A percentile compares a stretch with the other conserved stretches of the same genome.
Conservation (phyloP, 2,113 vertebrate genomes). For the Rattus rattus region DNA sequence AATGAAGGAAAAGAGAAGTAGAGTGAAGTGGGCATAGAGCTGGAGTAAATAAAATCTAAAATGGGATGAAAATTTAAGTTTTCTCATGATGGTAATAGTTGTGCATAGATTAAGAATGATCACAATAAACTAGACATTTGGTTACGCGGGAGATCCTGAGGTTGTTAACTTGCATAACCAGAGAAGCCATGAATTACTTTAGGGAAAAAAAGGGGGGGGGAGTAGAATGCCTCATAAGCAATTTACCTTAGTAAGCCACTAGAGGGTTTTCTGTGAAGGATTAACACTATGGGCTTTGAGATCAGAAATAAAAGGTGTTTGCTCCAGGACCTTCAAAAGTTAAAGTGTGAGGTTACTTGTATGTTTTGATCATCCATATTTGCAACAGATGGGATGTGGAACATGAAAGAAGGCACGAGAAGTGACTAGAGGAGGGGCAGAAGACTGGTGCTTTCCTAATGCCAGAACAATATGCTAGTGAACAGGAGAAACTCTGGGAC, state of each 20-base stretch:
- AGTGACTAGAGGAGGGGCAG: not conserved
- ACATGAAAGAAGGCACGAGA: not conserved
- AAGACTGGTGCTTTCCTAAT: not conserved
- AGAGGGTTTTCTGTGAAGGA: not conserved
- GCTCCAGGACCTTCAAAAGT: not conserved
- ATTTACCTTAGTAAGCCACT: not conserved
- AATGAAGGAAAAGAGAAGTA: not conserved
- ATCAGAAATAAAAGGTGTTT: not conserved
- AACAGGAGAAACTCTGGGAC: not conserved
- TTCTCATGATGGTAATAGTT: not conserved
- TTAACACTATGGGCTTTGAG: not conserved
- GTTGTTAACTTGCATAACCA: not conserved
- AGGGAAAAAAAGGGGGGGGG: not conserved
- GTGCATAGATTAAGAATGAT: not conserved
- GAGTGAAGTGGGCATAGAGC: not conserved
- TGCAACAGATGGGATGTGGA: not conserved
- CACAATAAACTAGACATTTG: not conserved
- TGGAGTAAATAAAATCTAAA: not conserved
- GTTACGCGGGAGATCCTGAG: not conserved
- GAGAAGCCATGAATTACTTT: not conserved
- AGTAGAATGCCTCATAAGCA: not conserved
- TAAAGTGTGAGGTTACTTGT: not conserved
- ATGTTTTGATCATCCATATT: not conserved
- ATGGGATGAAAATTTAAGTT: not conserved
- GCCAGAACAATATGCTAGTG: not conserved